Conservation (phyloP, 2,113 vertebrate species). For the Syngnathoides biaculeatus region DNA sequence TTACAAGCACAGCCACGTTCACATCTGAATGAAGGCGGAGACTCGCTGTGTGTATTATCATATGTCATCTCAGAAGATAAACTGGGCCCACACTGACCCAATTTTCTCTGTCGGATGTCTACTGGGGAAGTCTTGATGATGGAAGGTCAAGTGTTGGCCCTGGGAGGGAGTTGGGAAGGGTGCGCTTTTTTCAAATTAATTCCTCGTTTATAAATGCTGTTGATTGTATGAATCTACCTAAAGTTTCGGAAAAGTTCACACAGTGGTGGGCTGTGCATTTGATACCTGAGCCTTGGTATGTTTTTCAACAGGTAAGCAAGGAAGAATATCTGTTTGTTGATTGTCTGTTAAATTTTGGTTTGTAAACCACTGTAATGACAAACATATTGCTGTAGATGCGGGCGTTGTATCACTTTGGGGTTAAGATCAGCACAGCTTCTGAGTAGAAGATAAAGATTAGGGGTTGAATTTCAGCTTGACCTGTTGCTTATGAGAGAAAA, state of each 20-base stretch:
- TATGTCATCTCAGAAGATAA: constrained; percentile 24
- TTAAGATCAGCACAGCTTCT: too few relatives aligned
- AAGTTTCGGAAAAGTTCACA: constrained; percentile 1
- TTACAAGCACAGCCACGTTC: constrained; percentile 51
- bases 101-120: constrained; percentile 20
- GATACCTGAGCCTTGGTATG: too few relatives aligned
- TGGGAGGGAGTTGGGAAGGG: not conserved
- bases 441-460: too few relatives aligned
- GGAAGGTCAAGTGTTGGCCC: constrained; percentile 2
- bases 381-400: too few relatives aligned
- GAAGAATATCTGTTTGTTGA: too few relatives aligned
- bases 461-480: too few relatives aligned
- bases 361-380: too few relatives aligned
- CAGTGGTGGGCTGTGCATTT: too few relatives aligned
- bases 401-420: too few relatives aligned
- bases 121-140: not conserved
- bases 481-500: too few relatives aligned
- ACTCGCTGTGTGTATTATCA: constrained; percentile 19
- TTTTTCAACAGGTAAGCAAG: too few relatives aligned
- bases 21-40: constrained; percentile 12
- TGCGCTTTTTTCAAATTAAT: not conserved
- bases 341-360: too few relatives aligned
- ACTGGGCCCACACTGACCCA: constrained; percentile 26
- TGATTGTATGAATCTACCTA: not conserved
- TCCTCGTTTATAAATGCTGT: not conserved